Evolutionary conservation across 2,113 vertebrate genomes (phyloP).

Genomic region (Serinus canaria): DNA sequence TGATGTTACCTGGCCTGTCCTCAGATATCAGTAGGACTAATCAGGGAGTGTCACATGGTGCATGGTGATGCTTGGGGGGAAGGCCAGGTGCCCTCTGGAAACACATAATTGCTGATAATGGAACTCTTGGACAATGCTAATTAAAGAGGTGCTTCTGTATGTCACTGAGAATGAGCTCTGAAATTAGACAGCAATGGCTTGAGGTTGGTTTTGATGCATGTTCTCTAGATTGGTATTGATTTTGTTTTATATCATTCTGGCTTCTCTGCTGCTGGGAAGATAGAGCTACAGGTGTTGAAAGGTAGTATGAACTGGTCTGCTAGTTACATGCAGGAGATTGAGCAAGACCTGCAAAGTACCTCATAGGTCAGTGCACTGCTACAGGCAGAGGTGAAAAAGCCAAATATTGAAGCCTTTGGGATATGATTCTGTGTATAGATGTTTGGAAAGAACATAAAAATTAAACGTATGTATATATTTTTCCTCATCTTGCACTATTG

Average conservation of each 20-base stretch:
- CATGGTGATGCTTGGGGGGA: not conserved
- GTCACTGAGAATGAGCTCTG: not conserved
- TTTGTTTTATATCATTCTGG: not conserved
- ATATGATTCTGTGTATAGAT: not conserved
- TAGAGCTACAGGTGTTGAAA: not conserved
- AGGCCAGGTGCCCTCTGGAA: not conserved
- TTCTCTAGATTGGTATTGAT: not conserved
- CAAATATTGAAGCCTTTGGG: not conserved
- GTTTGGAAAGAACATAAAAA: not conserved
- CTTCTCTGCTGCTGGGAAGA: not conserved
- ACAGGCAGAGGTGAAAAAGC: not conserved
- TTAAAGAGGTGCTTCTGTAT: not conserved
- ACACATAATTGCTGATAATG: not conserved
- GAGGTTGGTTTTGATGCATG: not conserved
- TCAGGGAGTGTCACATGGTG: not conserved
- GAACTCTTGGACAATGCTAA: not conserved
- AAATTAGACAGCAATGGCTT: not conserved
- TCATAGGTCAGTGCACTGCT: not conserved
- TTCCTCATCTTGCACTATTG: not conserved
- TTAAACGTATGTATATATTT: accelerated
- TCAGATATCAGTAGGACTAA: not conserved
- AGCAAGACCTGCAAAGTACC: not conserved
- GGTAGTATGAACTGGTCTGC: not conserved
- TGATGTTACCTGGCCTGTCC: not conserved
- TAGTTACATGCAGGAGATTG: not conserved